Percentiles rank a stretch among this genome's conserved stretches.
These are phyloP conservation scores for Rhodophaea formosa DNA, from an alignment of 2,888 invertebrate genomes.

Conservation along the genomic window DNA sequence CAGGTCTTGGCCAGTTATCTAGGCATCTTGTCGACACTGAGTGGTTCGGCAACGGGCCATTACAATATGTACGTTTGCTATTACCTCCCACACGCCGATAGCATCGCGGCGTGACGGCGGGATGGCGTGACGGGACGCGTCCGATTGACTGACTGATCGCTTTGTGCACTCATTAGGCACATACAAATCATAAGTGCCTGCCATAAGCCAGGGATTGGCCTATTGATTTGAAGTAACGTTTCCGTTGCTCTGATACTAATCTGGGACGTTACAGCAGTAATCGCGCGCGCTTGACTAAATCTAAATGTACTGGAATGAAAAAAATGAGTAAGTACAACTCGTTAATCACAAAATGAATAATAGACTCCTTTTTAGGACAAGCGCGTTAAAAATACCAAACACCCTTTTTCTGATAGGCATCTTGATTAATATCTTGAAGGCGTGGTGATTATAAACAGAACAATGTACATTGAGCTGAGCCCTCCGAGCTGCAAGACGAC, in stretches of 20 bases:
- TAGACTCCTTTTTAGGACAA: too few species aligned
- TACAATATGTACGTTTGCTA: neutral
- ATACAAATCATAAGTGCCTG: neutral
- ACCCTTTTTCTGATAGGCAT: too few species aligned
- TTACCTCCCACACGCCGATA: conserved; percentile 21
- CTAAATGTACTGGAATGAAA: too few species aligned
- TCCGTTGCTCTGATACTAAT: neutral
- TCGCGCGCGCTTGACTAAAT: neutral
- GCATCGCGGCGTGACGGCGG: conserved; percentile 13
- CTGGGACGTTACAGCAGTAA: neutral
- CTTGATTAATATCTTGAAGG: too few species aligned
- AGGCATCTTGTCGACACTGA: conserved; percentile 5
- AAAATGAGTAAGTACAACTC: too few species aligned
- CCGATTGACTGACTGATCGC: conserved; percentile 12
- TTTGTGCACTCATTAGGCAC: conserved; percentile 11
- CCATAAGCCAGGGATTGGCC: neutral
- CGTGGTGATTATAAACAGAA: neutral
- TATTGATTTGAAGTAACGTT: neutral
- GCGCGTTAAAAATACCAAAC: too few species aligned
- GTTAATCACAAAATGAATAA: too few species aligned
- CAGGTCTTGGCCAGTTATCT: neutral
- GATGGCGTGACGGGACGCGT: conserved; percentile 13
- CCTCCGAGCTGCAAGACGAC: neutral
- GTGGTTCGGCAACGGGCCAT: conserved; percentile 9
- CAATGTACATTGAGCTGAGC: neutral